Evolutionary conservation across 2,113 vertebrate genomes (phyloP), one percentile per base, ranked within the genome.

Genomic region (Centropus unirufus): DNA sequence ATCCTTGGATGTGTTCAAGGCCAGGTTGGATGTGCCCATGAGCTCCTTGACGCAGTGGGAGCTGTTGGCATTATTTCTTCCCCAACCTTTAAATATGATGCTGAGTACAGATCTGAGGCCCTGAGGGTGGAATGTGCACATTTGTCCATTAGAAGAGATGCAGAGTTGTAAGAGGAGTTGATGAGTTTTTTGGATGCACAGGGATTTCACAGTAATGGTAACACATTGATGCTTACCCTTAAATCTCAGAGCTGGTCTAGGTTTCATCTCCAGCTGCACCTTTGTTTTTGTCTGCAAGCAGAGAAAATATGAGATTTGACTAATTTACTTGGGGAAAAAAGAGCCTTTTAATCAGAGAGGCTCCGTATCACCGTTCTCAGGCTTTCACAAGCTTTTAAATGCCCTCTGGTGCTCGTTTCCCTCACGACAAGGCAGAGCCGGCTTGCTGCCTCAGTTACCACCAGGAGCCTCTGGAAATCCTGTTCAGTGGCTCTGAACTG

Each of bases 391-490:
- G 42, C 30, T 74, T 30, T 19, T 51, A 20, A 62, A 3, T 64
- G 55, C 8, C 68, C 51, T 51, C 57, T 69, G 51, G 20, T 58
- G 80, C 75, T 69, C 3, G 29, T 36, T 62, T 16, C 49, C 40
- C 39, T 62, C 39, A 36, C 0, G 1, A 40, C 54, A 67, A 73
- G 59, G 61, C 19, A 18, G 40, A 2, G 30, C 47, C 62, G 30
- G 46, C 68, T 79, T 49, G 79, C 32, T 52, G 44, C 74, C 32
- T 57, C 27, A 6, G 16, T 51, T 29, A 42, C 15, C 22, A 22
- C 1, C 1, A 47, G 0, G 1, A 22, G 29, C 12, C 47, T 68
- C 49, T 39, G 1, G 4, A 51, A 55, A 68, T 61, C 23, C 39
- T 61, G 2, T 54, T 67, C 47, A 30, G 3, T 16, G 36, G 32